Conservation (phyloP, 2,797 vertebrate genomes). For the Schizopygopsis pylzovi region DNA sequence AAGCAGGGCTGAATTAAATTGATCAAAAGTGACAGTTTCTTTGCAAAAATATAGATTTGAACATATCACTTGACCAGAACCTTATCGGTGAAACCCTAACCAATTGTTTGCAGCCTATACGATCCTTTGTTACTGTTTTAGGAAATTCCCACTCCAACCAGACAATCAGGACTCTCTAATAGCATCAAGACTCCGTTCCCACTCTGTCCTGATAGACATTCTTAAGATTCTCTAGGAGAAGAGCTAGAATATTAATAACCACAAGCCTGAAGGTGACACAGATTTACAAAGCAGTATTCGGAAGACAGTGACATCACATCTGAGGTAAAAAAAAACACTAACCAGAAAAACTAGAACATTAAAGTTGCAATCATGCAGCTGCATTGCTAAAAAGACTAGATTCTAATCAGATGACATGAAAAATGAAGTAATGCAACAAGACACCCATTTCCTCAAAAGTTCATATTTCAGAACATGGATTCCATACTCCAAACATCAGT, state of each 20-base stretch:
- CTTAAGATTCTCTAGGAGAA: constrained; percentile 40
- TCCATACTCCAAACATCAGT: constrained; percentile 22
- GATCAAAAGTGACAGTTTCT: neutral
- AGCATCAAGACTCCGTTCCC: constrained; percentile 30
- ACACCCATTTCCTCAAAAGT: neutral
- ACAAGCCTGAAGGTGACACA: constrained; percentile 34
- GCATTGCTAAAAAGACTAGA: neutral
- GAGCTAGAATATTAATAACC: constrained; percentile 58
- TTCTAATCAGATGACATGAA: neutral
- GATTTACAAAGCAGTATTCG: constrained; percentile 36
- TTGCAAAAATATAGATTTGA: neutral
- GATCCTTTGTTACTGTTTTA: neutral
- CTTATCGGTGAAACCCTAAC: neutral
- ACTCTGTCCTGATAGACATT: constrained; percentile 40
- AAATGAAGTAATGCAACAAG: neutral
- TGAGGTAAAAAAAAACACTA: constrained; percentile 18
- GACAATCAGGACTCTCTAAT: constrained; percentile 47
- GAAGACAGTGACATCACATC: constrained; percentile 25
- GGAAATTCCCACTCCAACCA: constrained; percentile 39
- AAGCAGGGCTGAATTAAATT: neutral
- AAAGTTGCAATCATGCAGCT: neutral
- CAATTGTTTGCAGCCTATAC: neutral
- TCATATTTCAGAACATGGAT: constrained; percentile 2
- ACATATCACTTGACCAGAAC: neutral
- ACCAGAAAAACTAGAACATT: too few relatives aligned